phyloP scores from a whole-genome alignment of 2,113 vertebrate species.

The Ailurus styani region DNA sequence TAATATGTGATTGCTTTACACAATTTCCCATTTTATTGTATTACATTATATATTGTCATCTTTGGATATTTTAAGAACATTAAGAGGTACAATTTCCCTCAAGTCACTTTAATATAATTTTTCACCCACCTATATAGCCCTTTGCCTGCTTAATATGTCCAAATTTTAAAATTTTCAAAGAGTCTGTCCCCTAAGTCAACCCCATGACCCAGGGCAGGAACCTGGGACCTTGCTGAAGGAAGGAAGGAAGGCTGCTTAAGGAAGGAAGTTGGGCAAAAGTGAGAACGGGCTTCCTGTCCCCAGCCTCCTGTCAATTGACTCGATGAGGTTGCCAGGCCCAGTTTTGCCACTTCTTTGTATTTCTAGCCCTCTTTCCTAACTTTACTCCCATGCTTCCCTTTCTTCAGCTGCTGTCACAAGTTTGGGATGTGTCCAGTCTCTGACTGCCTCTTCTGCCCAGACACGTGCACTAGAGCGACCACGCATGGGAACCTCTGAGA shows the following conservation, averaged over 20 bases:
- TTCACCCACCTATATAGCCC: neutral
- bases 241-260: neutral
- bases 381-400: neutral
- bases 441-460: neutral
- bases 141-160: neutral
- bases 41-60: neutral
- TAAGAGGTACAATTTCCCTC: neutral
- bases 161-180: neutral
- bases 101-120: neutral
- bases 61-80: neutral
- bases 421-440: neutral
- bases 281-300: neutral
- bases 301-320: neutral
- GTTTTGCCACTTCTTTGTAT: neutral
- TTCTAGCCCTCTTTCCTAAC: neutral
- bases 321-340: neutral
- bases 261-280: neutral
- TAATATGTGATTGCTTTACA: neutral
- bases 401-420: neutral
- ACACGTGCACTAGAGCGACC: neutral
- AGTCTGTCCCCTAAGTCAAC: neutral
- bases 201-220: neutral
- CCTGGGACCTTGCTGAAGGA: neutral
- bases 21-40: neutral
- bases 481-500: neutral